Conservation (phyloP, 2,888 invertebrate species). For the Mimachlamys varia region DNA sequence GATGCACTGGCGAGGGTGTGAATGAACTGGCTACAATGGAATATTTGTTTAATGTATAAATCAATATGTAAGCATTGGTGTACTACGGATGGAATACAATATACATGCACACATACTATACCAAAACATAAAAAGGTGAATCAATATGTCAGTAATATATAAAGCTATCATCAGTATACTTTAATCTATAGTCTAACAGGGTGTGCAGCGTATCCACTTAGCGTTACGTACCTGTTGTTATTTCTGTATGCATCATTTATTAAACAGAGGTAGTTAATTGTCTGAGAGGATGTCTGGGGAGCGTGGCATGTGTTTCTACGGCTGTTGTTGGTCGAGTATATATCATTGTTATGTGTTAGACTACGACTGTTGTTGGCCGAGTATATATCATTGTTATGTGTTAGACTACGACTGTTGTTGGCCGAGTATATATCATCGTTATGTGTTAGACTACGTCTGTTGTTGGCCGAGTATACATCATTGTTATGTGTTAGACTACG, state of each 20-base stretch:
- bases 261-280: background rate
- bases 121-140: background rate
- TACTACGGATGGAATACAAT: background rate
- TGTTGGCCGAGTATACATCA: no score
- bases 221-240: slow-evolving; percentile 16
- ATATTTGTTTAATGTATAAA: background rate
- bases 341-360: no score
- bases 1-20: background rate
- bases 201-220: no score
- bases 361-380: no score
- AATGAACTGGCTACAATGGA: background rate
- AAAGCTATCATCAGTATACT: background rate
- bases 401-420: no score
- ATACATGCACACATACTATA: background rate
- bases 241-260: background rate
- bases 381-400: no score
- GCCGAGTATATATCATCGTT: no score
- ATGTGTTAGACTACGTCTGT: no score
- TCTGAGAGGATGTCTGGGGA: background rate
- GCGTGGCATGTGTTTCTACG: background rate
- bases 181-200: no score
- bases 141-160: background rate
- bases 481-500: no score
- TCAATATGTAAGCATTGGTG: background rate
- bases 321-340: background rate